Percentiles rank a stretch among this genome's conserved stretches.
Evolutionary conservation across 2,113 vertebrate species (phyloP).

Genomic region (Crotalus helleri): DNA sequence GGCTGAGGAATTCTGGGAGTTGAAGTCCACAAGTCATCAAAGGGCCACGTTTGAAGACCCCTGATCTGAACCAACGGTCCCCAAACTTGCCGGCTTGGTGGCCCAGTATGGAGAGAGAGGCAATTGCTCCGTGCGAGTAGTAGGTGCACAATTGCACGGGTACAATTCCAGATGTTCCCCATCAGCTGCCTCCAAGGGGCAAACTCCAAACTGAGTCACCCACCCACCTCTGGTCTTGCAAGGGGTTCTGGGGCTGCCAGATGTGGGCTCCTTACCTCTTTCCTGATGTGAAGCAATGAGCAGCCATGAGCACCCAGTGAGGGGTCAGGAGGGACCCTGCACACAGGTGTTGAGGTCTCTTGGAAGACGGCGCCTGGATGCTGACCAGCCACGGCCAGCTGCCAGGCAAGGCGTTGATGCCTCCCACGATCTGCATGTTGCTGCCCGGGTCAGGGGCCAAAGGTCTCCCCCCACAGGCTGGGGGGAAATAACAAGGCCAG

Average conservation of each 20-base stretch:
- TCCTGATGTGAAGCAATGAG: conserved; percentile 49
- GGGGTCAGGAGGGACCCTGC: conserved; percentile 30
- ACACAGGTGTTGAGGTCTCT: conserved; percentile 37
- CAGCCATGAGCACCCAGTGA: conserved; percentile 44
- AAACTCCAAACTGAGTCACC: background rate
- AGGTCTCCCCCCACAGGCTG: conserved; percentile 38
- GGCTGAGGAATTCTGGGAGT: too few relatives aligned
- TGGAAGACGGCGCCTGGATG: conserved; percentile 33
- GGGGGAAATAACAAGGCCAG: background rate
- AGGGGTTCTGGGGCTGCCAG: too few relatives aligned
- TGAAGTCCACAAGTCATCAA: too few relatives aligned
- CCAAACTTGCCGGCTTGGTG: too few relatives aligned
- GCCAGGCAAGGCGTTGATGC: conserved; percentile 24
- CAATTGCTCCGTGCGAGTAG: too few relatives aligned
- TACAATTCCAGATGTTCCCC: background rate
- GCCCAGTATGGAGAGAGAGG: too few relatives aligned
- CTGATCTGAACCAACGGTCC: too few relatives aligned
- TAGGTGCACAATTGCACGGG: too few relatives aligned
- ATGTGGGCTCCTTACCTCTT: background rate
- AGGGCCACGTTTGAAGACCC: too few relatives aligned
- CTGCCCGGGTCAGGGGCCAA: background rate
- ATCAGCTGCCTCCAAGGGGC: background rate
- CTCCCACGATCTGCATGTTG: conserved; percentile 23
- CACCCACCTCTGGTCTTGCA: background rate
- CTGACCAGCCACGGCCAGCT: conserved; percentile 51